Conservation (phyloP, 2,113 vertebrate genomes). For the Cariama cristata region DNA sequence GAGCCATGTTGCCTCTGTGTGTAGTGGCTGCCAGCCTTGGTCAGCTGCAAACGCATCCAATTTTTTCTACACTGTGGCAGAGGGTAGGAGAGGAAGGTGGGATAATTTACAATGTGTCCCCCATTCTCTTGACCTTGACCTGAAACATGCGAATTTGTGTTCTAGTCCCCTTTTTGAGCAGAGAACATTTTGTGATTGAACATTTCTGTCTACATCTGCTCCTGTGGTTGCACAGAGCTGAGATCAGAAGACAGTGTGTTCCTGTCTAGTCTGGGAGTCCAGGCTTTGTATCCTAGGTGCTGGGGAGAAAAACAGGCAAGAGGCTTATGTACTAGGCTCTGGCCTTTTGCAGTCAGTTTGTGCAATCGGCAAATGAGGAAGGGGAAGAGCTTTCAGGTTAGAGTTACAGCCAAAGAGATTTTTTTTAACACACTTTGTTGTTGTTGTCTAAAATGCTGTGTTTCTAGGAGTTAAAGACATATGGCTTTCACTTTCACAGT, state of each 20-base stretch:
- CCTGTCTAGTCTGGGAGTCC: not conserved
- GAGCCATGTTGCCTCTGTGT: not conserved
- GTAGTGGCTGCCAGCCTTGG: not conserved
- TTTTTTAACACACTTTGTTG: not conserved
- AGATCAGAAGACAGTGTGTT: rapidly evolving
- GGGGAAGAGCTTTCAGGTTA: not conserved
- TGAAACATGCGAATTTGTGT: not conserved
- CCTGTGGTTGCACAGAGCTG: not conserved
- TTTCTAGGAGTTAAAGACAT: not conserved
- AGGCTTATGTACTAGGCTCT: too few relatives aligned
- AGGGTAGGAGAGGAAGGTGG: not conserved
- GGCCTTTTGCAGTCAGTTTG: not conserved
- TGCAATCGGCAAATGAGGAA: not conserved
- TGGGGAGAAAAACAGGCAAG: not conserved
- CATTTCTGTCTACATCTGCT: not conserved
- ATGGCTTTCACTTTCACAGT: not conserved
- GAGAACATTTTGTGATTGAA: not conserved
- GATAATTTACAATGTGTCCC: not conserved
- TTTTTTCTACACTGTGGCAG: not conserved
- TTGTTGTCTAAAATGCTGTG: not conserved
- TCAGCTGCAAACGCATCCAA: not conserved
- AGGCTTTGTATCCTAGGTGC: not conserved
- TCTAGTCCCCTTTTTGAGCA: not conserved
- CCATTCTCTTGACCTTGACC: not conserved
- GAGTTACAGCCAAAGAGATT: not conserved